phyloP scores from a whole-genome alignment of 1,140 invertebrate genomes.

The Teleopsis dalmanni region DNA sequence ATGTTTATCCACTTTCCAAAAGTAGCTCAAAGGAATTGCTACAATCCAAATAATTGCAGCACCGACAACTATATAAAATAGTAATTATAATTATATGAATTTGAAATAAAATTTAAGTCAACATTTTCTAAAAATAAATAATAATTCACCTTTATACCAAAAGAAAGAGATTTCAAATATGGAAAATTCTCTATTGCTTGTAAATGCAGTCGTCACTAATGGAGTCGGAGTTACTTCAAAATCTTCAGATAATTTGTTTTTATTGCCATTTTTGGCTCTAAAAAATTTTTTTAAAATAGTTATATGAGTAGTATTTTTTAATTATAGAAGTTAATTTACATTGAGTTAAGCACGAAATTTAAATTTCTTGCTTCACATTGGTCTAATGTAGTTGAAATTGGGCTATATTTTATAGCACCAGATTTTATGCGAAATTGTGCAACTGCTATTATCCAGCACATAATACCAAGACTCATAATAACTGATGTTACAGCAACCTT shows the following conservation, averaged over 20 bases:
- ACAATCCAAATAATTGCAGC: slow-evolving; percentile 53
- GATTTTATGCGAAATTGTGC: slow-evolving; percentile 58
- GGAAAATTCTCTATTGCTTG: slow-evolving; percentile 43
- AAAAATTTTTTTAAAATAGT: neutral
- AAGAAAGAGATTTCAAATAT: slow-evolving; percentile 54
- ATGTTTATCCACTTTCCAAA: slow-evolving; percentile 21
- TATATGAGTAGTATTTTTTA: neutral
- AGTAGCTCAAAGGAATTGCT: slow-evolving; percentile 47
- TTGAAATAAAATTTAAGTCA: too few species aligned
- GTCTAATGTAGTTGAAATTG: slow-evolving; percentile 50
- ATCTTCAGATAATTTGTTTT: too few species aligned
- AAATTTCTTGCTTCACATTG: slow-evolving; percentile 49
- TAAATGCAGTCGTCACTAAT: slow-evolving; percentile 24
- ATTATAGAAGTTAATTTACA: slow-evolving; percentile 25
- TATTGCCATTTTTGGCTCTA: too few species aligned
- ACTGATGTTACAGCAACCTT: slow-evolving; percentile 67
- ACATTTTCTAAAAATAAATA: too few species aligned
- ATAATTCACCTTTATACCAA: too few species aligned
- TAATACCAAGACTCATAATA: slow-evolving; percentile 54
- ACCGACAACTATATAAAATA: slow-evolving; percentile 55
- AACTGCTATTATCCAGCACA: slow-evolving; percentile 71
- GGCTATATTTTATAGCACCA: slow-evolving; percentile 48
- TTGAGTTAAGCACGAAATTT: slow-evolving; percentile 16
- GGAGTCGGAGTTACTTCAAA: too few species aligned
- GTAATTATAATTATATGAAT: too few species aligned